Evolutionary conservation across 92 coral and sea anemone genomes (phyloP), one percentile per base, ranked within the genome.

Genomic region (Blastomussa wellsi): DNA sequence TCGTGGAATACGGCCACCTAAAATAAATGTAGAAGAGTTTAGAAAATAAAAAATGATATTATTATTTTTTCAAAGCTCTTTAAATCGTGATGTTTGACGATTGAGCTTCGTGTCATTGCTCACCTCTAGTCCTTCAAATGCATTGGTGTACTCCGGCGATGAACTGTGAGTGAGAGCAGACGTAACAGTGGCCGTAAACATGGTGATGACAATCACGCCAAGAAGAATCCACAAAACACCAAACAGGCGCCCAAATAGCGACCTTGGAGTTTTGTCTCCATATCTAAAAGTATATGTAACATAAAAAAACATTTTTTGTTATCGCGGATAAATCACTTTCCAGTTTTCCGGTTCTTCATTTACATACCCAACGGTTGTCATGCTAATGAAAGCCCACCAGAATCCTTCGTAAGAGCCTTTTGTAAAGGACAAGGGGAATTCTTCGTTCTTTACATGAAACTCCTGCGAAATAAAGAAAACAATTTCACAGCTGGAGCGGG

Each of bases 191-290:
- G 94, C 97, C 10, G 94, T 89, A 44, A 93, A 93, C 91, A 91
- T 82, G 9, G 94, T 84, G 16, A 89, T 87, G 35, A 93, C 85
- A 0, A 84, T 89, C 49, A 93, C 81, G 42, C 97, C 97, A 20
- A 88, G 60, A 17, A 93, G 91, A 41, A 93, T 93, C 97, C 97
- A 93, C 8, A 91, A n/a, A 14, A 93, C 94, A 13, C 94, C 93
- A 65, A 93, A 93, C 84, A 93, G 78, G 22, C 97, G 92, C 13
- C 97, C 97, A 69, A 90, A 86, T 22, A 91, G 49, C 37, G 97
- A 89, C 71, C 90, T 91, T 15, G 97, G 97, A 7, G 94, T 91
- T 74, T 90, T 89, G 91, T 93, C 97, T 0, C 96, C 96, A 76
- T 93, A 93, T 7, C 96, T 93, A 69, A 31, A 38, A 29, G 38